These are phyloP conservation scores for Ornithoptera alexandrae DNA, from an alignment of 2,888 invertebrate genomes.

Conservation along the genomic window DNA sequence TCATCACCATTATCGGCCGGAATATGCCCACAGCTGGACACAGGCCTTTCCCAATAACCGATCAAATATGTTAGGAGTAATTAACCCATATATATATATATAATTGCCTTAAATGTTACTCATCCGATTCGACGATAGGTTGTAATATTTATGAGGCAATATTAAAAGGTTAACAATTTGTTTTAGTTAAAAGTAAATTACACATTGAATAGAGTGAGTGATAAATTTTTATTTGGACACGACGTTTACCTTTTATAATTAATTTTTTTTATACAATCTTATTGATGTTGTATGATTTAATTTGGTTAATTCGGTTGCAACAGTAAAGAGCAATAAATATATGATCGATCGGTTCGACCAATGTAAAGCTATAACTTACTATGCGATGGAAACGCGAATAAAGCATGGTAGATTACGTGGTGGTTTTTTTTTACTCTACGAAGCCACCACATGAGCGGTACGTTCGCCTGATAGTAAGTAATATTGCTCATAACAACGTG, in stretches of 20 bases:
- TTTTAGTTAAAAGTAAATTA: slow-evolving; percentile 4
- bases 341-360: no score
- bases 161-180: slow-evolving; percentile 19
- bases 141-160: slow-evolving; percentile 1
- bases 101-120: not conserved
- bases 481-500: no score
- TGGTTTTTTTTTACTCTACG: no score
- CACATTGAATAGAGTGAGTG: not conserved
- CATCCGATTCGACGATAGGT: not conserved
- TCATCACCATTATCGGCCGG: no score
- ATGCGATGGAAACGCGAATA: no score
- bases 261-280: not conserved
- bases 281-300: not conserved
- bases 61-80: not conserved
- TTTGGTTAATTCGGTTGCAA: not conserved
- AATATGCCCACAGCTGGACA: no score
- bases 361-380: no score
- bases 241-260: not conserved
- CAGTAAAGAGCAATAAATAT: no score
- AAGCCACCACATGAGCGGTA: no score
- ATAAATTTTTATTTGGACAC: slow-evolving; percentile 2
- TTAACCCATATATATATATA: not conserved
- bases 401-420: no score
- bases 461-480: no score
- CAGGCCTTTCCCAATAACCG: no score